These are phyloP conservation scores for Campopleginae sp. DNA, from an alignment of 2,888 invertebrate species.

Conservation along the genomic window DNA sequence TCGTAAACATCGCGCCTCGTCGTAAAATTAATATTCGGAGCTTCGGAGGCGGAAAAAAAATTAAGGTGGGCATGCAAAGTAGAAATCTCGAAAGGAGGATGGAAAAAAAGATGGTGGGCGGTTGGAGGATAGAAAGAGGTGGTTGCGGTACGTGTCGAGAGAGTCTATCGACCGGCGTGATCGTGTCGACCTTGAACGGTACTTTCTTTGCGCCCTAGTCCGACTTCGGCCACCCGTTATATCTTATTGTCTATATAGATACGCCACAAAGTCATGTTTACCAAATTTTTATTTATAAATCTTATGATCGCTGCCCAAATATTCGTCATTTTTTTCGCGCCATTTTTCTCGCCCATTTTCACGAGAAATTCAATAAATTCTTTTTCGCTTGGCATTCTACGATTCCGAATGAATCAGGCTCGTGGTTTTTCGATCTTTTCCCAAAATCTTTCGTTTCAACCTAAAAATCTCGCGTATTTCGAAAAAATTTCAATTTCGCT, in stretches of 20 bases:
- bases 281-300: slow-evolving; percentile 4
- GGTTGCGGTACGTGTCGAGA: slow-evolving; percentile 28
- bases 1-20: background rate
- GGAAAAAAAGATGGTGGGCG: slow-evolving; percentile 13
- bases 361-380: background rate
- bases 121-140: slow-evolving; percentile 28
- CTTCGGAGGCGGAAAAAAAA: background rate
- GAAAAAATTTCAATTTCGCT: too few species aligned
- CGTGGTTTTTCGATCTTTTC: background rate
- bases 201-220: slow-evolving; percentile 75
- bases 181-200: slow-evolving; percentile 76
- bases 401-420: background rate
- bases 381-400: background rate
- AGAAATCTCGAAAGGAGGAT: slow-evolving; percentile 24
- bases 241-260: background rate
- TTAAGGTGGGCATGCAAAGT: slow-evolving; percentile 5
- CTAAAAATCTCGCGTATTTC: too few species aligned
- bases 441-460: too few species aligned
- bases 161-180: slow-evolving; percentile 69
- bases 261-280: background rate
- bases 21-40: background rate
- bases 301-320: background rate
- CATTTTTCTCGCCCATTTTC: background rate
- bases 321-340: background rate
- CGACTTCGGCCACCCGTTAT: slow-evolving; percentile 51